Evolutionary conservation across 2,888 invertebrate genomes (phyloP).

Genomic region (Hyles lineata): DNA sequence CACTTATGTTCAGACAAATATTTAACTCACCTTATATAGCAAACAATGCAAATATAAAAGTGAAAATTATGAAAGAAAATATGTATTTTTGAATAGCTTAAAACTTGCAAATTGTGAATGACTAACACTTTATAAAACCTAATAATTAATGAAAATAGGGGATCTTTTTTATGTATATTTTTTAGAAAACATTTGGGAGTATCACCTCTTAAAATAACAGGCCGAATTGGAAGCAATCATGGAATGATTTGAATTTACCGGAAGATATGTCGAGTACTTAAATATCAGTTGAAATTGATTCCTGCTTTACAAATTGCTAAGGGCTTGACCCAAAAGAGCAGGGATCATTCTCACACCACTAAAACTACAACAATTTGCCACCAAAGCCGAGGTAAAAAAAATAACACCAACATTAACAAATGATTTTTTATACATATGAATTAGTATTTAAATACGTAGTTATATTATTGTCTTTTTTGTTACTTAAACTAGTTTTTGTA

Average conservation of each 20-base stretch:
- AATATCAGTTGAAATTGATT: slow-evolving; percentile 56
- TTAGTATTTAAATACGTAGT: background rate
- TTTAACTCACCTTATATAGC: background rate
- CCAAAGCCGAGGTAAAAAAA: slow-evolving; percentile 20
- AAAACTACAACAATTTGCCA: slow-evolving; percentile 26
- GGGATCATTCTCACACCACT: slow-evolving; percentile 55
- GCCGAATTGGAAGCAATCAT: slow-evolving; percentile 68
- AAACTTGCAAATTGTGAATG: no score
- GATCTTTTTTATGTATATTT: background rate
- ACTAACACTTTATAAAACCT: background rate
- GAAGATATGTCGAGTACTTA: slow-evolving; percentile 52
- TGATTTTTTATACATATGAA: background rate
- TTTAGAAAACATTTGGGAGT: background rate
- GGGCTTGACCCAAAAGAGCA: slow-evolving; percentile 38
- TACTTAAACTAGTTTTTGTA: background rate
- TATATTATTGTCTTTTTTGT: slow-evolving; percentile 12
- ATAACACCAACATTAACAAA: no score
- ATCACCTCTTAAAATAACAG: slow-evolving; percentile 33
- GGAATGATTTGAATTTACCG: slow-evolving; percentile 71
- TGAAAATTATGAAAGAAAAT: no score
- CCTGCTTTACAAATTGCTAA: slow-evolving; percentile 49
- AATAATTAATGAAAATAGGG: background rate
- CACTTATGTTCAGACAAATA: background rate
- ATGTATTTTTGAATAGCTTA: no score
- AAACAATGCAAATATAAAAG: no score